Evolutionary conservation across 2,888 invertebrate species (phyloP), one percentile per base, ranked within the genome.

Genomic region (Thymelicus sylvestris): DNA sequence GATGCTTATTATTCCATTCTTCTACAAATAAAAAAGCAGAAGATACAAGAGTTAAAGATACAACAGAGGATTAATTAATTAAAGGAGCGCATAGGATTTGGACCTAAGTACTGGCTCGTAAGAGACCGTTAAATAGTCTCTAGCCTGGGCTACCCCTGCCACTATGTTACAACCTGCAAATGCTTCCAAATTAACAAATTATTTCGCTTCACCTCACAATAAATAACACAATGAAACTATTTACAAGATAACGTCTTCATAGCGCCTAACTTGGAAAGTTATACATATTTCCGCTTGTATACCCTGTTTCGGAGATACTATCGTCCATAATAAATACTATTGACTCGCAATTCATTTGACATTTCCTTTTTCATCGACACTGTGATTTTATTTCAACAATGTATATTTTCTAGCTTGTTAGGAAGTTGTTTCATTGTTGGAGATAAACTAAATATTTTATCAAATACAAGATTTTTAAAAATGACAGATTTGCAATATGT

Each of bases 341-440:
- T 69, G 74, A 67, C 19, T 65, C 62, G 71, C 72, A 68, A 75
- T 71, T 72, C 67, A 74, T 66, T 68, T 72, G 74, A 72, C 72
- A 75, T 75, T 75, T 71, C 75, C 75, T 74, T 75, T 75, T 77
- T 72, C 67, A 75, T 66, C 69, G 72, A 72, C 67, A 67, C 72
- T 61, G 15, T 62, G 71, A 66, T 73, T 70, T 70, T 70, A 70
- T 70, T 70, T 70, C 65, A 70, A 70, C 70, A 70, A 70, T 60
- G 70, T 70, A 65, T 65, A 60, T 70, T 52, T 65, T 50, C 60
- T 44, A 60, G 48, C 39, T 48, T 15, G 39, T n/a, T 24, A 60
- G 50, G 13, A 7, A 24, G 55, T 44, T 47, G 52, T n/a, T 62
- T 63, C 39, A 73, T 44, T 15, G 15, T 24, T 39, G 31, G 44